These are phyloP conservation scores for Trichopria drosophilae DNA, from an alignment of 2,888 invertebrate species.

Conservation along the genomic window DNA sequence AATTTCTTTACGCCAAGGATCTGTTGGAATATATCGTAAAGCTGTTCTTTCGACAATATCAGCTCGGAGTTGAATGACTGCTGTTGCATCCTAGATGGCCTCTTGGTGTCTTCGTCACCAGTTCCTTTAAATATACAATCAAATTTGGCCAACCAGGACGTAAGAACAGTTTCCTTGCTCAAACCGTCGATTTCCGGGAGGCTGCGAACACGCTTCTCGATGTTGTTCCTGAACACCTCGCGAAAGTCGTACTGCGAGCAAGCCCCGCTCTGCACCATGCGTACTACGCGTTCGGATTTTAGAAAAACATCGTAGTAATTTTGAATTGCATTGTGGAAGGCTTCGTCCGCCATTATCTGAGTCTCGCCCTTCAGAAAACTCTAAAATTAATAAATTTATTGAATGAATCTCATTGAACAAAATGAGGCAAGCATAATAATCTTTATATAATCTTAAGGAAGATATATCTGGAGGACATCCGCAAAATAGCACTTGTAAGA, in stretches of 20 bases:
- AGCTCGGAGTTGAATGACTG: slow-evolving; percentile 89
- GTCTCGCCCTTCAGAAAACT: slow-evolving; percentile 97
- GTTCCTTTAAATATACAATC: slow-evolving; percentile 96
- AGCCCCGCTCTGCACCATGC: slow-evolving; percentile 97
- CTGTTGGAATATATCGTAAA: slow-evolving; percentile 99
- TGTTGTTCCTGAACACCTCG: slow-evolving; percentile 97
- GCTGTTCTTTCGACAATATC: slow-evolving; percentile 96
- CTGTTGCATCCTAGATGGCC: slow-evolving; percentile 85
- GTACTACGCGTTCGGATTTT: slow-evolving; percentile 92
- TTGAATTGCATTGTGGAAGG: slow-evolving; percentile 98
- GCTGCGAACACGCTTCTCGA: slow-evolving; percentile 96
- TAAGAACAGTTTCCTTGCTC: slow-evolving; percentile 97
- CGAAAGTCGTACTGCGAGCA: slow-evolving; percentile 98
- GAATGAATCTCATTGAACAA: background rate
- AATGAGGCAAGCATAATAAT: background rate
- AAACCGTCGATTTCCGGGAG: slow-evolving; percentile 99
- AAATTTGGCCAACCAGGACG: slow-evolving; percentile 99
- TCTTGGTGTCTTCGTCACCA: slow-evolving; percentile 85
- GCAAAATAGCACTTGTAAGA: too few species aligned
- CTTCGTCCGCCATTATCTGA: slow-evolving; percentile 96
- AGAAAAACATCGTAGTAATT: slow-evolving; percentile 95
- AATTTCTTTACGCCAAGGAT: slow-evolving; percentile 98
- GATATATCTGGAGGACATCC: too few species aligned
- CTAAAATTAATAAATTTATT: slow-evolving; percentile 59
- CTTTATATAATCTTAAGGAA: too few species aligned